A percentile compares a stretch with the other conserved stretches of the same genome.
phyloP scores from a whole-genome alignment of 2,113 vertebrate genomes.

The Scalopus aquaticus region DNA sequence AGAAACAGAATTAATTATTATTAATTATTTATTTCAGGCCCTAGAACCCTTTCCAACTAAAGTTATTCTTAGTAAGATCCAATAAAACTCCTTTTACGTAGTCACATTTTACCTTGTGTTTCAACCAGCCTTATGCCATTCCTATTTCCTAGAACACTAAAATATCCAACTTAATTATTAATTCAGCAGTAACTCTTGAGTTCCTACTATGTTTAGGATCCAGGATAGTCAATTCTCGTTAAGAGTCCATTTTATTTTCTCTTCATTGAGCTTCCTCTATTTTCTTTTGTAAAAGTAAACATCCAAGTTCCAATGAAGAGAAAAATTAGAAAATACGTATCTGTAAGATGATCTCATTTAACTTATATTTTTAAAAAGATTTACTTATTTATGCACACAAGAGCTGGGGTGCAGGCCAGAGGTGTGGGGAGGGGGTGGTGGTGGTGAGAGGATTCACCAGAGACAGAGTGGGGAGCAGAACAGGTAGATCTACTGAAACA shows the following conservation, averaged over 20 bases:
- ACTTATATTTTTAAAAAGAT: no score
- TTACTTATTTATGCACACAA: no score
- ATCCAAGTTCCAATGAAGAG: background rate
- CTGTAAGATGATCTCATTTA: background rate
- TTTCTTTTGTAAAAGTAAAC: background rate
- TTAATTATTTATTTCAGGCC: background rate
- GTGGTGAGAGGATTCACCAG: no score
- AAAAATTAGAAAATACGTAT: slow-evolving; percentile 1
- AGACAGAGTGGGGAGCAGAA: no score
- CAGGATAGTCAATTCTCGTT: background rate
- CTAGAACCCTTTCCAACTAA: background rate
- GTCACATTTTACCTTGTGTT: background rate
- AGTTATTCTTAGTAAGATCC: background rate
- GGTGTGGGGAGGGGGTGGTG: no score
- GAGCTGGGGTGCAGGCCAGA: no score
- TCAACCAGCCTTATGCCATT: background rate
- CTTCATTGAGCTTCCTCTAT: background rate
- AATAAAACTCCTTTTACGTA: background rate
- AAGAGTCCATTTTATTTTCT: background rate
- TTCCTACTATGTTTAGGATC: background rate
- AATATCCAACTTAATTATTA: background rate
- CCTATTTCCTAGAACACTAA: background rate
- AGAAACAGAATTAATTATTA: background rate
- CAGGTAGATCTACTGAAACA: no score
- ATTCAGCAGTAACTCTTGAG: background rate